Percentiles rank a stretch among this genome's conserved stretches.
Conservation (phyloP, 2,888 invertebrate genomes). For the Crioceris asparagi region DNA sequence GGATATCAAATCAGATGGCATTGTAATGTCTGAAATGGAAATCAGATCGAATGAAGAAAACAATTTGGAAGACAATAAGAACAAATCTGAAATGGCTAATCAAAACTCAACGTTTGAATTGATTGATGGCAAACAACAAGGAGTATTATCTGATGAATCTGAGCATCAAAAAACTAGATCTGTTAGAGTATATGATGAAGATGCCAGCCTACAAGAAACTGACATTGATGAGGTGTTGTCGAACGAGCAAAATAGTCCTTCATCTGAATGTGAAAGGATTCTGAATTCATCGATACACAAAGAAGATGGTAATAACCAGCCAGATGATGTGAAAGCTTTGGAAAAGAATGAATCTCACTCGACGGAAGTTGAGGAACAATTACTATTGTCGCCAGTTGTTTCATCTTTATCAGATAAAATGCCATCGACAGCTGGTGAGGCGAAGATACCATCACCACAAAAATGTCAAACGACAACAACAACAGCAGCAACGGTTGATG, state of each 20-base stretch:
- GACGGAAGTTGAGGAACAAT: slow-evolving; percentile 18
- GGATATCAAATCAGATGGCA: no score
- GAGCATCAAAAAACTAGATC: no score
- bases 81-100: no score
- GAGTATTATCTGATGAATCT: no score
- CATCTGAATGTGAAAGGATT: not conserved
- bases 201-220: slow-evolving; percentile 6
- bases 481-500: slow-evolving; percentile 16
- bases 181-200: no score
- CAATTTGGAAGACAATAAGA: no score
- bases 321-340: slow-evolving; percentile 12
- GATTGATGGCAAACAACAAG: no score
- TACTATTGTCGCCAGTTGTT: slow-evolving; percentile 13
- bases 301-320: slow-evolving; percentile 1
- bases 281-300: not conserved
- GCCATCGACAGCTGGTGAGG: not conserved
- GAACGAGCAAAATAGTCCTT: not conserved
- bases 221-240: slow-evolving; percentile 8
- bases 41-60: no score
- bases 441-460: no score
- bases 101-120: no score
- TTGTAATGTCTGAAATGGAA: no score
- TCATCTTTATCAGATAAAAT: no score
- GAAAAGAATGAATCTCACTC: slow-evolving; percentile 17
- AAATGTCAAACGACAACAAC: not conserved